These are phyloP conservation scores for Ecliptopera silaceata DNA, from an alignment of 2,888 invertebrate species.

Conservation along the genomic window DNA sequence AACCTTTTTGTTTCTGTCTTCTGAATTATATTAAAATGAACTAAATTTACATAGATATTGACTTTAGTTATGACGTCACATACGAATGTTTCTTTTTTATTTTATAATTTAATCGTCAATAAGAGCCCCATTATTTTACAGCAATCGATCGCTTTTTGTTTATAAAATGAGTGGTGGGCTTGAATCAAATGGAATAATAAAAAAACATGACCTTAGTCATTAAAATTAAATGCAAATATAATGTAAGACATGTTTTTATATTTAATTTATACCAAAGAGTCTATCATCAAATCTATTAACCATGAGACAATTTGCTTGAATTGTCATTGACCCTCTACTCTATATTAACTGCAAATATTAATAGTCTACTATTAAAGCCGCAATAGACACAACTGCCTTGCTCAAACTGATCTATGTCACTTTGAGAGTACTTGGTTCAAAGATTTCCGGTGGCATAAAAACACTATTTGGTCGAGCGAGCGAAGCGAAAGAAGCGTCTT, in stretches of 20 bases:
- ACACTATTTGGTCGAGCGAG: too few species aligned
- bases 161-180: too few species aligned
- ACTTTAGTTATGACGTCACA: neutral
- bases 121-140: too few species aligned
- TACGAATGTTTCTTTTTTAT: neutral
- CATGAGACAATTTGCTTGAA: slow-evolving; percentile 23
- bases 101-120: too few species aligned
- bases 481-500: too few species aligned
- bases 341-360: slow-evolving; percentile 11
- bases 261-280: neutral
- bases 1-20: neutral
- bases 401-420: neutral
- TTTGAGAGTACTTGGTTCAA: neutral
- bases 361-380: slow-evolving; percentile 10
- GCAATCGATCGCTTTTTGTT: too few species aligned
- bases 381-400: neutral
- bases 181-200: too few species aligned
- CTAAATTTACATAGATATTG: neutral
- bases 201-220: too few species aligned
- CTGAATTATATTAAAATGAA: neutral
- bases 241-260: neutral
- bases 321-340: slow-evolving; percentile 12
- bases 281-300: slow-evolving; percentile 7
- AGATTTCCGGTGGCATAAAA: too few species aligned
- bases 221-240: too few species aligned